phyloP scores from a whole-genome alignment of 2,113 vertebrate species.

The Aegithalos caudatus region DNA sequence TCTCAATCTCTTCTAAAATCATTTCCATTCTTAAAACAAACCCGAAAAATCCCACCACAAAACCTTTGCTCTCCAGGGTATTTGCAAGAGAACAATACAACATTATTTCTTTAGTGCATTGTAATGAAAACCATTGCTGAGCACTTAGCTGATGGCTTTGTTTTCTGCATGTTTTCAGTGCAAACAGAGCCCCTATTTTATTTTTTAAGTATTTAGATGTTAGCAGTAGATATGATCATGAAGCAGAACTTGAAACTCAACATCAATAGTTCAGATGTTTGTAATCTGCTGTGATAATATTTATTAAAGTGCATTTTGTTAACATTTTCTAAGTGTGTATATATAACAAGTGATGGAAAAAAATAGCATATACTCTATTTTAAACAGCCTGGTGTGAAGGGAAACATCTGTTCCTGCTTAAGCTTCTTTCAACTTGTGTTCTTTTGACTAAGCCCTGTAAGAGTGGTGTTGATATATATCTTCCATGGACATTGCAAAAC shows the following conservation, averaged over 20 bases:
- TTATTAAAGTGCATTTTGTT: slow-evolving; percentile 61
- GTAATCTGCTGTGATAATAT: slow-evolving; percentile 47
- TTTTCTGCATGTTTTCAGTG: slow-evolving; percentile 49
- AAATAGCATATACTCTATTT: slow-evolving; percentile 58
- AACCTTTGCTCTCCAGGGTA: slow-evolving; percentile 17
- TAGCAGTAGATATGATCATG: neutral
- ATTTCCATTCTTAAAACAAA: slow-evolving; percentile 54
- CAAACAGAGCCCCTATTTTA: neutral
- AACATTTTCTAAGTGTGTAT: slow-evolving; percentile 57
- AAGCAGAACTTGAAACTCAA: slow-evolving; percentile 41
- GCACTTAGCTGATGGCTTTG: slow-evolving; percentile 25
- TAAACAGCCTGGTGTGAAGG: slow-evolving; percentile 67
- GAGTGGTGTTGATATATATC: slow-evolving; percentile 56
- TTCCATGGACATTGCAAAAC: slow-evolving; percentile 51
- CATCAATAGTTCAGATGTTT: neutral
- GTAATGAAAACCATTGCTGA: slow-evolving; percentile 61
- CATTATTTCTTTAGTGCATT: slow-evolving; percentile 48
- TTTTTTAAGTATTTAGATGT: slow-evolving; percentile 44
- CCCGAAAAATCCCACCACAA: slow-evolving; percentile 13
- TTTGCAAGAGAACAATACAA: slow-evolving; percentile 55
- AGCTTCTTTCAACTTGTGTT: slow-evolving; percentile 55
- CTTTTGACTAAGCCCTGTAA: slow-evolving; percentile 55
- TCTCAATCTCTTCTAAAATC: slow-evolving; percentile 44
- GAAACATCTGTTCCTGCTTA: slow-evolving; percentile 74
- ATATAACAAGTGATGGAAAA: slow-evolving; percentile 53